A percentile compares a stretch with the other conserved stretches of the same genome.
Conservation (phyloP, 2,888 invertebrate species). For the Rotaria macrura region DNA sequence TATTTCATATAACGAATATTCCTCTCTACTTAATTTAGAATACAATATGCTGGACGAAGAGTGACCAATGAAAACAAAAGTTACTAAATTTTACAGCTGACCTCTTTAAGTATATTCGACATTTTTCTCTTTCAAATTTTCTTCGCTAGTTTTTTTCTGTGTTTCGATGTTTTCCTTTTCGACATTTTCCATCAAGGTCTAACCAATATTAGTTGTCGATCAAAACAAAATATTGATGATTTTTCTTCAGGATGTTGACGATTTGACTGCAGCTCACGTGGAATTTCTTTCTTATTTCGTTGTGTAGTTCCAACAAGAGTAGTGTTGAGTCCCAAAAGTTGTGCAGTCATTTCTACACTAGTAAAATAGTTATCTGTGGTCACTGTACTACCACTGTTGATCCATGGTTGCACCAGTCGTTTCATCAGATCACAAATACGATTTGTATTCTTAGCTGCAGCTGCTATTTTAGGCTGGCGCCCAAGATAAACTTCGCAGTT, state of each 20-base stretch:
- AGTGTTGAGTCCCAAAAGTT: not conserved
- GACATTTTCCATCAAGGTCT: too few species aligned
- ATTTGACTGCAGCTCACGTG: not conserved
- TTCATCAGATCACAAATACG: not conserved
- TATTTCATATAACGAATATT: too few species aligned
- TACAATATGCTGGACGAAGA: too few species aligned
- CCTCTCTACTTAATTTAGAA: too few species aligned
- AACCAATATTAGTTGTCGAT: not conserved
- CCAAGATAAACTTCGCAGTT: not conserved
- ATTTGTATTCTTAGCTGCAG: not conserved
- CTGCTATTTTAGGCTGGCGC: not conserved
- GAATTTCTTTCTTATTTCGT: not conserved
- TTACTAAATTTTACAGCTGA: too few species aligned
- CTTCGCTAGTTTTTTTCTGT: too few species aligned
- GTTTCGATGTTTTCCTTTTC: too few species aligned
- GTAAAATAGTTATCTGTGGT: not conserved
- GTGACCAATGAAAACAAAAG: too few species aligned
- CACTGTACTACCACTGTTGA: too few species aligned
- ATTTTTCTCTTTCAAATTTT: too few species aligned
- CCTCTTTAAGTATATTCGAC: too few species aligned
- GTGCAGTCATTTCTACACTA: not conserved
- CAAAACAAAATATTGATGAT: conserved; percentile 5
- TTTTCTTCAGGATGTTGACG: not conserved
- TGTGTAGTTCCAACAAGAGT: not conserved
- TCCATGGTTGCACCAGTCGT: not conserved